These are phyloP conservation scores for Drosophila engyochracea DNA, from an alignment of 2,888 invertebrate species.

Conservation along the genomic window DNA sequence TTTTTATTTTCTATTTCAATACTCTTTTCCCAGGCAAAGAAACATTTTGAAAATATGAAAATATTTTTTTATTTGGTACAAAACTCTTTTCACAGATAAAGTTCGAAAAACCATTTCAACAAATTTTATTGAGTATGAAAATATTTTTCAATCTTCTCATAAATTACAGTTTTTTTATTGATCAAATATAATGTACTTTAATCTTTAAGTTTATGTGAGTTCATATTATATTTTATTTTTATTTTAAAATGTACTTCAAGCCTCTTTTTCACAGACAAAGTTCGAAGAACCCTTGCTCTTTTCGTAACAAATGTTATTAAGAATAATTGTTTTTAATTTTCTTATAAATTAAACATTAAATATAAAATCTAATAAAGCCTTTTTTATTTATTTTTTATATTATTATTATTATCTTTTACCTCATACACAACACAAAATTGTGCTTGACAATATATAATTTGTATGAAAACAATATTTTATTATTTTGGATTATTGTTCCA, in stretches of 20 bases:
- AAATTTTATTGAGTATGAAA: neutral
- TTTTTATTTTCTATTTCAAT: neutral
- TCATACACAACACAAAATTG: slow-evolving; percentile 52
- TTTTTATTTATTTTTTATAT: neutral
- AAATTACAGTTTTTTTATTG: neutral
- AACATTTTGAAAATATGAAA: neutral
- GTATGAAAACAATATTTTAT: slow-evolving; percentile 49
- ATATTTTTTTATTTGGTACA: neutral
- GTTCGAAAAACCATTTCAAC: neutral
- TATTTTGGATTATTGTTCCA: slow-evolving; percentile 11
- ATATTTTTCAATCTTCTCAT: neutral
- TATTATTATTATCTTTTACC: neutral
- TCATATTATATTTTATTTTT: neutral
- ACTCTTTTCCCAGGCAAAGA: neutral
- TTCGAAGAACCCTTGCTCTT: neutral
- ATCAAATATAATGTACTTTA: slow-evolving; percentile 4
- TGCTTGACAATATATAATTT: slow-evolving; percentile 85
- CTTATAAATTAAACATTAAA: neutral
- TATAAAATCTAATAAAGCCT: no score
- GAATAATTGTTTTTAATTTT: neutral
- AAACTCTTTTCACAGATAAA: neutral
- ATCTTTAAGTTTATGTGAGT: neutral
- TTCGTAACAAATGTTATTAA: neutral
- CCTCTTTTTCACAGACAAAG: neutral
- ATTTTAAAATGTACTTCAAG: no score